Conservation (phyloP, 2,888 invertebrate genomes). For the Cephus nigrinus region DNA sequence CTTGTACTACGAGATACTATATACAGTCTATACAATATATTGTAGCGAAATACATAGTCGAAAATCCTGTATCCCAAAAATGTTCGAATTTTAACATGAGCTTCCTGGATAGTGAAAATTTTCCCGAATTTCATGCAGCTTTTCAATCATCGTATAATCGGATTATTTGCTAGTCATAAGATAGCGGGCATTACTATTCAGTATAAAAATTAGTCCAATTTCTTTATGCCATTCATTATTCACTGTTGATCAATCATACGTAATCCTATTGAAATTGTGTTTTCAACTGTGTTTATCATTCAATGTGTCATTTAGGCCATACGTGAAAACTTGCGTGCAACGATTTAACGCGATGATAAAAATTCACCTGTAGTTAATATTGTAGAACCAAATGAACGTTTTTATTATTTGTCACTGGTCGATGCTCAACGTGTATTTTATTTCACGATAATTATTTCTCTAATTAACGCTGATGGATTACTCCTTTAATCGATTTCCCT, state of each 20-base stretch:
- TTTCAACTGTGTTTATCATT: neutral
- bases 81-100: neutral
- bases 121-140: neutral
- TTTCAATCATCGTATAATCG: neutral
- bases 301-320: neutral
- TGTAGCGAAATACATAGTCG: neutral
- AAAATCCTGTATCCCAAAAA: neutral
- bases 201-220: neutral
- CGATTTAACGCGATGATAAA: neutral
- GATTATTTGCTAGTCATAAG: neutral
- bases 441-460: neutral
- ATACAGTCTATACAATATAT: neutral
- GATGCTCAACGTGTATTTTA: neutral
- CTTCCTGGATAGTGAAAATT: neutral
- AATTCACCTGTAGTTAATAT: neutral
- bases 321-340: neutral
- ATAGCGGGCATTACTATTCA: neutral
- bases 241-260: neutral
- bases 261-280: neutral
- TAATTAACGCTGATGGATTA: neutral
- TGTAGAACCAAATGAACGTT: neutral
- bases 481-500: neutral
- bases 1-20: conserved; percentile 8
- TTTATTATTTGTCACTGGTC: neutral
- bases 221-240: neutral